Conservation (phyloP, 2,888 invertebrate species). For the Trissolcus japonicus region DNA sequence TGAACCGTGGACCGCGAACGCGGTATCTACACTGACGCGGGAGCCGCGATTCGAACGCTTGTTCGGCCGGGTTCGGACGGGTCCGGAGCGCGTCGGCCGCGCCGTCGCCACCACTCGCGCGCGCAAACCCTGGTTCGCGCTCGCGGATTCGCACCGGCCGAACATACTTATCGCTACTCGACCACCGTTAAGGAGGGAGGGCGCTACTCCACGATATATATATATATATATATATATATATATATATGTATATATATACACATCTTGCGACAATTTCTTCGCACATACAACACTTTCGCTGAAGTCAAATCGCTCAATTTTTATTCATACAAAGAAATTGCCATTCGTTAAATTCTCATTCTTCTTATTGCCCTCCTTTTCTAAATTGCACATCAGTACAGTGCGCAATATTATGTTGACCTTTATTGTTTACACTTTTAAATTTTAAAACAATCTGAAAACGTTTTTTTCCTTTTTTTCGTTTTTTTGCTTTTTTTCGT, state of each 20-base stretch:
- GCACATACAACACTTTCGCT: background rate
- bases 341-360: too few relatives aligned
- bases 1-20: constrained; percentile 76
- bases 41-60: constrained; percentile 74
- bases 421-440: too few relatives aligned
- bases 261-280: background rate
- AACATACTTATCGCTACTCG: constrained; percentile 29
- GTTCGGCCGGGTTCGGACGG: constrained; percentile 71
- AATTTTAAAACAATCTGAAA: too few relatives aligned
- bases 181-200: constrained; percentile 15
- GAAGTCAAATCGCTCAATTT: too few relatives aligned
- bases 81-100: constrained; percentile 65
- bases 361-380: too few relatives aligned
- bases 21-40: constrained; percentile 76
- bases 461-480: too few relatives aligned
- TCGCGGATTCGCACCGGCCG: constrained; percentile 39
- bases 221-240: too few relatives aligned
- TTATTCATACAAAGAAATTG: too few relatives aligned
- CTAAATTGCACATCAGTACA: too few relatives aligned
- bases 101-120: constrained; percentile 55
- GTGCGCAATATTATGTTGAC: too few relatives aligned
- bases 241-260: too few relatives aligned
- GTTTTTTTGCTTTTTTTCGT: too few relatives aligned
- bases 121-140: constrained; percentile 59
- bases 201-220: constrained; percentile 13